Base-by-base conservation (phyloP, 2,113 vertebrate genomes). In the Eurystomus gularis region DNA sequence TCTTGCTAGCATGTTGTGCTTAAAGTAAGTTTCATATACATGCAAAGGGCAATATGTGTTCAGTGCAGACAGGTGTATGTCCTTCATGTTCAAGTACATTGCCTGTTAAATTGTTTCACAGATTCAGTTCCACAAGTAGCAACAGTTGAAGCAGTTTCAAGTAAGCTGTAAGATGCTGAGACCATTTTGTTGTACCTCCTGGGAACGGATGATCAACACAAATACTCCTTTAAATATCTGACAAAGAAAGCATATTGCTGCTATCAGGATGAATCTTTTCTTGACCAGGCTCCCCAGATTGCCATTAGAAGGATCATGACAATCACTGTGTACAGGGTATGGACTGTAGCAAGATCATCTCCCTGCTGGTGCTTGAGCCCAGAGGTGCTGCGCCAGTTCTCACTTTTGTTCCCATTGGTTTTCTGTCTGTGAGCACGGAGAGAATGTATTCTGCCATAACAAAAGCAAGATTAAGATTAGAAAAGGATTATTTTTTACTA, bases 391-490 rank as follows among this genome's bases (percentile, higher is more conserved):
- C 97, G 90, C 94, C 94, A 86, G 51, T 83, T 96, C 37, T 97
- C 97, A 54, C 49, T 78, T 72, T 29, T 88, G 51, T 48, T 94
- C 51, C 82, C 81, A 17, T 68, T 91, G 64, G 57, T 33, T 94
- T 97, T 97, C 46, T 91, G 93, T 51, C 97, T 97, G 94, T 97
- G 97, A 89, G 98, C 96, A 44, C 97, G 97, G 29, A 98, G 97
- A 69, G 97, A 97, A 55, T 98, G 98, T 96, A 98, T 98, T 88
- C 97, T 98, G 94, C 69, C 83, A 64, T 91, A 94, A 94, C 17
- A 90, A 92, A 94, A 93, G 55, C 29, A 87, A 80, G n/a, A 64
- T 37, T 39, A 42, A 44, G 42, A 72, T 94, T 93, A 88, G 94
- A 93, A 93, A 93, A 71, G 15, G 0, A 39, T 13, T 88, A 9